These are phyloP conservation scores for Nomada fucata DNA, from an alignment of 2,888 invertebrate genomes.

Conservation along the genomic window DNA sequence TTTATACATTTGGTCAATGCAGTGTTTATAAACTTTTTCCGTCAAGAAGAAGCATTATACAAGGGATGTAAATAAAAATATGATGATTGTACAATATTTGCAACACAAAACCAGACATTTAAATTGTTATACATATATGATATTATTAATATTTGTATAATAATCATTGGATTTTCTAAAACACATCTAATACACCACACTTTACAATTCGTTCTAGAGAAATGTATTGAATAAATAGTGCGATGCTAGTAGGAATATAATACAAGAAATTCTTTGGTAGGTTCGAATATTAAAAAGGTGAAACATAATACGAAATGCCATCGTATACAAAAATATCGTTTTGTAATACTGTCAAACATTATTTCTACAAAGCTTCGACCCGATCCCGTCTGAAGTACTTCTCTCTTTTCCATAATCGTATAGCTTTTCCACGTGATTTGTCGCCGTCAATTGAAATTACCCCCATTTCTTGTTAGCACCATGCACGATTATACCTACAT, in stretches of 20 bases:
- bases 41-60: background rate
- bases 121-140: background rate
- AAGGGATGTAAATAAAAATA: background rate
- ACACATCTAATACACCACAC: background rate
- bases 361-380: conserved; percentile 38
- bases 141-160: background rate
- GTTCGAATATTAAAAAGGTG: conserved; percentile 21
- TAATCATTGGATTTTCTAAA: background rate
- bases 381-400: conserved; percentile 16
- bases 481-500: conserved; percentile 45
- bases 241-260: background rate
- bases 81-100: background rate
- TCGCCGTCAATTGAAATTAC: conserved; percentile 51
- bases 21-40: background rate
- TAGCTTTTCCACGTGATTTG: conserved; percentile 9
- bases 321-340: conserved; percentile 30
- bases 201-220: background rate
- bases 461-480: conserved; percentile 50
- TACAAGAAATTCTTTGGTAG: conserved; percentile 17
- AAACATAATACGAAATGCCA: conserved; percentile 8
- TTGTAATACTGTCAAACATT: conserved; percentile 40
- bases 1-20: background rate
- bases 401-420: background rate
- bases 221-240: background rate
- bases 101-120: background rate